These are phyloP conservation scores for Lepilemur septentrionalis DNA, from an alignment of 2,797 vertebrate genomes.

Conservation along the genomic window DNA sequence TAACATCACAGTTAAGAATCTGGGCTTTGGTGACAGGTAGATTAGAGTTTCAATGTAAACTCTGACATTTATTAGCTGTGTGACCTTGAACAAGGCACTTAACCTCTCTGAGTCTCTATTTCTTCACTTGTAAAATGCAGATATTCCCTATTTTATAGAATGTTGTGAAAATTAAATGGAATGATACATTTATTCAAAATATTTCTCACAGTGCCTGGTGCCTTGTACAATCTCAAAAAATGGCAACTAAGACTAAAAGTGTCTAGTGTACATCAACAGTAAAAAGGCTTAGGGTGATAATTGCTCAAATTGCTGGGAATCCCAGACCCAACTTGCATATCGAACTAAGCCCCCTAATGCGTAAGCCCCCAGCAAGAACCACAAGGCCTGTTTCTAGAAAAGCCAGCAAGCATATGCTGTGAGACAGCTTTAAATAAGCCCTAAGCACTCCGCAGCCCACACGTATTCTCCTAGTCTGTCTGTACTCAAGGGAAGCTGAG, in stretches of 20 bases:
- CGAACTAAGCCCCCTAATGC: background rate
- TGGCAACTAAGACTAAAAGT: background rate
- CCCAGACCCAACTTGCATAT: slow-evolving; percentile 7
- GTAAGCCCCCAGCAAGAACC: background rate
- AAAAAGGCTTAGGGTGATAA: slow-evolving; percentile 30
- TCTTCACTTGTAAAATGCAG: slow-evolving; percentile 5
- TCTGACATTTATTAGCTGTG: background rate
- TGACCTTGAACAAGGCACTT: background rate
- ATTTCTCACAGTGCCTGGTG: background rate
- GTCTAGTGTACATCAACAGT: background rate
- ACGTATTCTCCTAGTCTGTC: background rate
- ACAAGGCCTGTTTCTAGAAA: slow-evolving; percentile 31
- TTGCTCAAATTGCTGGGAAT: background rate
- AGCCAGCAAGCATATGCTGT: background rate
- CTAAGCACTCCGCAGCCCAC: background rate
- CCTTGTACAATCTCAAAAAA: background rate
- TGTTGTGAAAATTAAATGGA: background rate
- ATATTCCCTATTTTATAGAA: background rate
- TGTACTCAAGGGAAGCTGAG: background rate
- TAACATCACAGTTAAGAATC: background rate
- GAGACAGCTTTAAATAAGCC: slow-evolving; percentile 37
- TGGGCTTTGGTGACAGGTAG: background rate
- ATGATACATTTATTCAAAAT: background rate
- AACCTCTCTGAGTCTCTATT: background rate
- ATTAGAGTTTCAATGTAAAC: background rate